Evolutionary conservation across 2,113 vertebrate genomes (phyloP).

Genomic region (Circaetus gallicus): DNA sequence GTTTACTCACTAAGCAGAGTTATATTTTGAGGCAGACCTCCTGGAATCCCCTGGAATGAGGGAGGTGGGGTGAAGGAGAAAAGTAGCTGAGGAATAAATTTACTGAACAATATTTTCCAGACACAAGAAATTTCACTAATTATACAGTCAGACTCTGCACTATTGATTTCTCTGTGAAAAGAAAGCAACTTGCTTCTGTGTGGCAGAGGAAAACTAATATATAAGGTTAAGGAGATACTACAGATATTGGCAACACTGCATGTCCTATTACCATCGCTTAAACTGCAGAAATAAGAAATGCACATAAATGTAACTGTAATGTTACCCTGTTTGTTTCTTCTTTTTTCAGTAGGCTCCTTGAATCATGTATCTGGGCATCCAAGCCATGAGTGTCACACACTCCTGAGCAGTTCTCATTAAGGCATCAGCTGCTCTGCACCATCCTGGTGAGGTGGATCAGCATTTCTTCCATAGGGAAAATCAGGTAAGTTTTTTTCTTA

Average conservation of each 20-base stretch:
- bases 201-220: neutral
- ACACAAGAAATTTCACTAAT: neutral
- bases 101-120: neutral
- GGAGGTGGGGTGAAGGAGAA: neutral
- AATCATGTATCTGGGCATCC: rapidly evolving
- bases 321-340: neutral
- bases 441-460: neutral
- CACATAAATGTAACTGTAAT: neutral
- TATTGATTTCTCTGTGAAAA: neutral
- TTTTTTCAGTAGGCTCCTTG: neutral
- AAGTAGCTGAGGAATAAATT: neutral
- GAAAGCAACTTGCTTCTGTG: neutral
- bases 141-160: neutral
- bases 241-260: neutral
- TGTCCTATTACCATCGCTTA: neutral
- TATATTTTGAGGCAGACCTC: neutral
- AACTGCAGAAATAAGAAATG: neutral
- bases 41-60: neutral
- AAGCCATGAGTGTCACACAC: neutral
- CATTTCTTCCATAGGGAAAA: neutral
- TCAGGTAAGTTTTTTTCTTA: neutral
- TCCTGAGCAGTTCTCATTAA: neutral
- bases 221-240: neutral
- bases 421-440: neutral
- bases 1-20: neutral